Evolutionary conservation across 2,113 vertebrate genomes (phyloP).

Genomic region (Enhydra lutris): DNA sequence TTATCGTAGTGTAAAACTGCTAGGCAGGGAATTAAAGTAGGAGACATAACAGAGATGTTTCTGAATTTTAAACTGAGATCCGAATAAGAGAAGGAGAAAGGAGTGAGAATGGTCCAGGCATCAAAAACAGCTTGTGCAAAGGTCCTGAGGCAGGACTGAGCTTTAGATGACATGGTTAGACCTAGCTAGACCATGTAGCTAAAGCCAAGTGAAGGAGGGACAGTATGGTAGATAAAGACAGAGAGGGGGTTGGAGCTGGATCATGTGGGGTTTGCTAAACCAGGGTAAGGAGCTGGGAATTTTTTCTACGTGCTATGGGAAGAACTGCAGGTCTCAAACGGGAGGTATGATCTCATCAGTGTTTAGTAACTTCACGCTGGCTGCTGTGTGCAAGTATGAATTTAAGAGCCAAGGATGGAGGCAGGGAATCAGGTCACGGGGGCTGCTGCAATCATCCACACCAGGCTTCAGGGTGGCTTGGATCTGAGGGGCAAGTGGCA

Average conservation of each 20-base stretch:
- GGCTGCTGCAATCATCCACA: neutral
- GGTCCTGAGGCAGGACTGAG: neutral
- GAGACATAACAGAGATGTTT: neutral
- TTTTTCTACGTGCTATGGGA: neutral
- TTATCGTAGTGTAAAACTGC: neutral
- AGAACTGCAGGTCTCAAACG: neutral
- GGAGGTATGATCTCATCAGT: neutral
- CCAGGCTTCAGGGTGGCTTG: neutral
- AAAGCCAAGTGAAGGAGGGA: neutral
- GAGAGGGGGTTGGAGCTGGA: neutral
- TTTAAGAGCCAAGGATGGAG: neutral
- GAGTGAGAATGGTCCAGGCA: neutral
- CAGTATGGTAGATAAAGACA: neutral
- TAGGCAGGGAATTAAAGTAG: neutral
- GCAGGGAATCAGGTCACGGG: neutral
- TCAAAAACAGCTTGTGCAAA: neutral
- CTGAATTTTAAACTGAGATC: neutral
- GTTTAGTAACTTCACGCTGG: neutral
- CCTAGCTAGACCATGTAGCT: no score
- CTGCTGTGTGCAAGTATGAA: neutral
- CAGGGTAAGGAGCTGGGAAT: neutral
- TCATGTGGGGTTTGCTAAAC: neutral
- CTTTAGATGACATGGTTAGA: neutral
- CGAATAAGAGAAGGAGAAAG: neutral
- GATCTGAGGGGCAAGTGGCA: neutral